Conservation (phyloP, 1,140 invertebrate genomes). For the Hesperophylax magnus region DNA sequence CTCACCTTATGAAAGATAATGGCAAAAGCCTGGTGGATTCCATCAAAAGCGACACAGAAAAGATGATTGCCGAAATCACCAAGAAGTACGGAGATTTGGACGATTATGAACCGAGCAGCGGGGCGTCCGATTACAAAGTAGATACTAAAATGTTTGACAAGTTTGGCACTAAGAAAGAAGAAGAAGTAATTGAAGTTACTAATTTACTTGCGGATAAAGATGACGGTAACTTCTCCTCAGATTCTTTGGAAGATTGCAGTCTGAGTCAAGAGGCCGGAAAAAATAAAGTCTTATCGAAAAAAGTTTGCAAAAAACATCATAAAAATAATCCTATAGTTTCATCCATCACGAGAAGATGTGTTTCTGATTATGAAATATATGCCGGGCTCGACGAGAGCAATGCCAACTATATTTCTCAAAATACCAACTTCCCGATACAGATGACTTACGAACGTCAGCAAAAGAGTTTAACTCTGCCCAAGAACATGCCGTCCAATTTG, state of each 20-base stretch:
- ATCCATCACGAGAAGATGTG: conserved; percentile 73
- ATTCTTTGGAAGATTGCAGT: conserved; percentile 81
- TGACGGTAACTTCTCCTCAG: conserved; percentile 81
- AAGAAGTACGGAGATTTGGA: conserved; percentile 75
- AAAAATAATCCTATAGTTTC: conserved; percentile 63
- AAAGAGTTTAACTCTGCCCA: conserved; percentile 68
- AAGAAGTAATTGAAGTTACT: conserved; percentile 21
- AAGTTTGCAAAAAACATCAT: conserved; percentile 70
- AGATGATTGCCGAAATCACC: conserved; percentile 76
- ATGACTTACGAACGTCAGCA: conserved; percentile 48
- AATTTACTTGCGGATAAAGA: conserved; percentile 63
- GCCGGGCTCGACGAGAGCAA: conserved; percentile 63
- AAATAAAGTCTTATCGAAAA: conserved; percentile 69
- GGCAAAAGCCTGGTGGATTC: conserved; percentile 74
- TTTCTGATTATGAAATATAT: conserved; percentile 85
- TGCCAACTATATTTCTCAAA: conserved; percentile 57
- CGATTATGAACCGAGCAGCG: conserved; percentile 65
- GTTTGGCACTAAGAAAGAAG: conserved; percentile 47
- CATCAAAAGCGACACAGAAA: conserved; percentile 74
- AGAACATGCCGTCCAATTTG: conserved; percentile 69
- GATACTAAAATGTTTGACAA: conserved; percentile 54
- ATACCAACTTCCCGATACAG: not conserved
- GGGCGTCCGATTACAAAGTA: conserved; percentile 63
- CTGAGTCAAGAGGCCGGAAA: conserved; percentile 72
- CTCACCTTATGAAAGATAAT: conserved; percentile 69